Evolutionary conservation across 2,113 vertebrate genomes (phyloP).

Genomic region (Coturnix japonica): DNA sequence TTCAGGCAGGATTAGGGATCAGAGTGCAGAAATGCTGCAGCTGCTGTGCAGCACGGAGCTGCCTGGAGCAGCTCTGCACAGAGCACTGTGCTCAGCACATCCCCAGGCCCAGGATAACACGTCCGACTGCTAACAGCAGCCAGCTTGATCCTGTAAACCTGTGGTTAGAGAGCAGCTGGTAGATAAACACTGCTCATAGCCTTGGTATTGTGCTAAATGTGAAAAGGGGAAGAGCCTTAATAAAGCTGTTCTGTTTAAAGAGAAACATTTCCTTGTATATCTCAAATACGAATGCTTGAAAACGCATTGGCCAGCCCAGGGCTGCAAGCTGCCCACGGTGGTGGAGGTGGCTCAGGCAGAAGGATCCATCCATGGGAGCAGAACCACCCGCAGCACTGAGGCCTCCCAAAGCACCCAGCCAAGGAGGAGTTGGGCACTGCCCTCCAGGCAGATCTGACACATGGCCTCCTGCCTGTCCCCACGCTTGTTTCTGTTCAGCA

Average conservation of each 20-base stretch:
- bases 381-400: fast-evolving
- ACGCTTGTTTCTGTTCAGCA: not conserved
- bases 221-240: conserved; percentile 62
- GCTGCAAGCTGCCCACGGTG: fast-evolving
- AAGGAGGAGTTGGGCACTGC: fast-evolving
- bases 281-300: not conserved
- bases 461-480: fast-evolving
- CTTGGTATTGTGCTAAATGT: not conserved
- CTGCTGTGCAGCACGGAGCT: not conserved
- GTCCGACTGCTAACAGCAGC: not conserved
- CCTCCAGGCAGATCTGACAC: not conserved
- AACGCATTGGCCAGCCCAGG: not conserved
- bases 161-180: not conserved
- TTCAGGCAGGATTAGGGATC: not conserved
- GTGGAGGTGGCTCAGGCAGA: not conserved
- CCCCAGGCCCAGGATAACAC: not conserved
- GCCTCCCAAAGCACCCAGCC: fast-evolving
- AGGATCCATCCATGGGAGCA: fast-evolving
- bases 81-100: not conserved
- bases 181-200: conserved; percentile 28
- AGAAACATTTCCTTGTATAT: conserved; percentile 43
- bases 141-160: conserved; percentile 15
- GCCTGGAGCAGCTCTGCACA: not conserved
- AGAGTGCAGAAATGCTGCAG: not conserved
- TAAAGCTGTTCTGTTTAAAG: conserved; percentile 59